These are phyloP conservation scores for Carapus acus DNA, from an alignment of 2,797 vertebrate species.

Conservation along the genomic window DNA sequence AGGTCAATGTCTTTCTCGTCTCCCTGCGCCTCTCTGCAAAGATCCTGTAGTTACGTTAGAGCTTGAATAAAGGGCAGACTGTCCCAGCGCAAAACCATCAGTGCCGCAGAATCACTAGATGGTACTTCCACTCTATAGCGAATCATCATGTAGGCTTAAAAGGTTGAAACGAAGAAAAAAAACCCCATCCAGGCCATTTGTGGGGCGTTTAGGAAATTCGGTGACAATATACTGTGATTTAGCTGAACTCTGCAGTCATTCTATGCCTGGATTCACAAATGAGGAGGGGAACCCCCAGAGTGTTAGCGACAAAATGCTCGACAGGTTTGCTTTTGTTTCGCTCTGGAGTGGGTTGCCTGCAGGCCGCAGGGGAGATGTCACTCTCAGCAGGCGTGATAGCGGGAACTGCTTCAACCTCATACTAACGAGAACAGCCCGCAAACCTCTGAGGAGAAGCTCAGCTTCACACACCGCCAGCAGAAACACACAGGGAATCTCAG, in stretches of 20 bases:
- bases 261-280: no score
- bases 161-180: no score
- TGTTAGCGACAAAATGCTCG: no score
- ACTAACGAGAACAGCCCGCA: slow-evolving; percentile 8
- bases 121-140: slow-evolving; percentile 31
- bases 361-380: slow-evolving; percentile 15
- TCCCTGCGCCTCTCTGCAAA: slow-evolving; percentile 30
- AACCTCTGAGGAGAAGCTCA: slow-evolving; percentile 16
- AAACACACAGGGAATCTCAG: not conserved
- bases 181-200: no score
- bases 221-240: no score
- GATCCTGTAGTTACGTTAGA: slow-evolving; percentile 42
- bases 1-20: slow-evolving; percentile 53
- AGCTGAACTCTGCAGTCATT: no score
- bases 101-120: slow-evolving; percentile 30
- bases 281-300: no score
- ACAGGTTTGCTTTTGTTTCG: no score
- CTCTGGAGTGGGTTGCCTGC: no score
- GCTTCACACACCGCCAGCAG: slow-evolving; percentile 8
- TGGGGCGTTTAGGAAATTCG: no score
- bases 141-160: no score
- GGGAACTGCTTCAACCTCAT: slow-evolving; percentile 9
- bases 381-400: not conserved
- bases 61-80: slow-evolving; percentile 33
- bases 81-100: slow-evolving; percentile 38